These are phyloP conservation scores for Rhadina sibilatrix DNA, from an alignment of 2,113 vertebrate genomes.

Conservation along the genomic window DNA sequence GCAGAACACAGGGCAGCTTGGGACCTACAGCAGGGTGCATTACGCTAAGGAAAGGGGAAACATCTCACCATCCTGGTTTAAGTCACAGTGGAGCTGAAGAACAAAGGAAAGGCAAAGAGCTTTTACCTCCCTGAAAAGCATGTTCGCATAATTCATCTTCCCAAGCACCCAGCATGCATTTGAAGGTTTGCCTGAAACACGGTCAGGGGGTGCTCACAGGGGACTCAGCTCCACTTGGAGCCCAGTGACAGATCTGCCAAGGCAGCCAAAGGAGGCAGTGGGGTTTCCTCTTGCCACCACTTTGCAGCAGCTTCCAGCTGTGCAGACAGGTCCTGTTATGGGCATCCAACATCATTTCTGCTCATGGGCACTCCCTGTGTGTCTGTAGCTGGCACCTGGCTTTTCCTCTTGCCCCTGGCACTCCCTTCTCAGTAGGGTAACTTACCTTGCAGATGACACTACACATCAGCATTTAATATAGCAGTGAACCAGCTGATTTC, in stretches of 20 bases:
- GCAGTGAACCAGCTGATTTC: not conserved
- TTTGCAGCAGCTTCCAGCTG: not conserved
- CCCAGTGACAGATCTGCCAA: not conserved
- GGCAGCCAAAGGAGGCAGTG: not conserved
- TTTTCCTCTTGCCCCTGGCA: not conserved
- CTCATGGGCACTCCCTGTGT: rapidly evolving
- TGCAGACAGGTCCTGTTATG: rapidly evolving
- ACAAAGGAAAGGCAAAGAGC: not conserved
- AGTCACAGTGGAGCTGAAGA: not conserved
- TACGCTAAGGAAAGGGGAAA: not conserved
- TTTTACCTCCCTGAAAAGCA: not conserved
- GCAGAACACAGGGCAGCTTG: not conserved
- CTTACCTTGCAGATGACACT: not conserved
- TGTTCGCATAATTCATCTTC: rapidly evolving
- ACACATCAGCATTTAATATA: not conserved
- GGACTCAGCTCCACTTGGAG: not conserved
- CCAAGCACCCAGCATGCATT: not conserved
- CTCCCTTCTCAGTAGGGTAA: not conserved
- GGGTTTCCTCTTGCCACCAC: rapidly evolving
- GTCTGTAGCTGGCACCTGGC: rapidly evolving
- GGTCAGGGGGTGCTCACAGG: rapidly evolving
- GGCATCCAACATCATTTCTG: rapidly evolving
- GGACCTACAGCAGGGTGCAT: not conserved
- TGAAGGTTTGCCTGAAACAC: not conserved
- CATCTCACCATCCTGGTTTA: not conserved